phyloP scores from a whole-genome alignment of 2,888 invertebrate species.

The Drymonia ruficornis region DNA sequence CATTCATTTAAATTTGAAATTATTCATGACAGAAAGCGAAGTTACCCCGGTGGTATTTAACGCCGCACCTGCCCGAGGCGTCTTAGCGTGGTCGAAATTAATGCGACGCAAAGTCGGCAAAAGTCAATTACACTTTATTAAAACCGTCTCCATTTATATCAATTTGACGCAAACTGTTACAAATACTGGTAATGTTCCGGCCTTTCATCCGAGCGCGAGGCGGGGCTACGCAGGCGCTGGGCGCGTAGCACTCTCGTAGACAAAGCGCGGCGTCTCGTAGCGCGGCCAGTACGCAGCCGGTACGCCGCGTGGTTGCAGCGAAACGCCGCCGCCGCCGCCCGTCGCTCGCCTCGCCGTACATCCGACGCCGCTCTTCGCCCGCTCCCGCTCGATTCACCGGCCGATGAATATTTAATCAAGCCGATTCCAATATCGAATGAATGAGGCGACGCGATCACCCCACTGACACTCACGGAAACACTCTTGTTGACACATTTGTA shows the following conservation, averaged over 20 bases:
- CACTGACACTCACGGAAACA: slow-evolving; percentile 63
- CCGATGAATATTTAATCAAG: slow-evolving; percentile 77
- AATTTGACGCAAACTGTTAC: slow-evolving; percentile 85
- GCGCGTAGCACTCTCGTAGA: slow-evolving; percentile 54
- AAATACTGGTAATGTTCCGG: slow-evolving; percentile 84
- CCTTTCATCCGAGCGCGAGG: slow-evolving; percentile 79
- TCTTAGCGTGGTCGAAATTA: slow-evolving; percentile 83
- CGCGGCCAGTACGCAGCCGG: slow-evolving; percentile 45
- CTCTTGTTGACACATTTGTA: slow-evolving; percentile 61
- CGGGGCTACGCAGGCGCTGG: slow-evolving; percentile 82
- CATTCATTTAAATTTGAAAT: slow-evolving; percentile 80
- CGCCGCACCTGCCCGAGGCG: slow-evolving; percentile 81
- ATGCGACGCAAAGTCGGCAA: slow-evolving; percentile 83
- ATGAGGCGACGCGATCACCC: slow-evolving; percentile 66
- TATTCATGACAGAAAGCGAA: slow-evolving; percentile 76
- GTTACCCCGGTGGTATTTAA: slow-evolving; percentile 76
- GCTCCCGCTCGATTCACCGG: slow-evolving; percentile 64
- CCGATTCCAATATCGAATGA: slow-evolving; percentile 69
- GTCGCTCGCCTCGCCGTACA: too few species aligned
- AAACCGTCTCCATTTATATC: slow-evolving; percentile 85
- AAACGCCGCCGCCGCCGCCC: slow-evolving; percentile 49
- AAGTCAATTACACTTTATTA: slow-evolving; percentile 85
- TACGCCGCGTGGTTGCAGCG: slow-evolving; percentile 57
- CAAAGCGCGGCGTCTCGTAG: slow-evolving; percentile 34
- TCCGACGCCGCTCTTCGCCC: slow-evolving; percentile 47